Percentiles rank a stretch among this genome's conserved stretches.
phyloP scores from a whole-genome alignment of 2,113 vertebrate genomes.

The Propithecus coquereli region DNA sequence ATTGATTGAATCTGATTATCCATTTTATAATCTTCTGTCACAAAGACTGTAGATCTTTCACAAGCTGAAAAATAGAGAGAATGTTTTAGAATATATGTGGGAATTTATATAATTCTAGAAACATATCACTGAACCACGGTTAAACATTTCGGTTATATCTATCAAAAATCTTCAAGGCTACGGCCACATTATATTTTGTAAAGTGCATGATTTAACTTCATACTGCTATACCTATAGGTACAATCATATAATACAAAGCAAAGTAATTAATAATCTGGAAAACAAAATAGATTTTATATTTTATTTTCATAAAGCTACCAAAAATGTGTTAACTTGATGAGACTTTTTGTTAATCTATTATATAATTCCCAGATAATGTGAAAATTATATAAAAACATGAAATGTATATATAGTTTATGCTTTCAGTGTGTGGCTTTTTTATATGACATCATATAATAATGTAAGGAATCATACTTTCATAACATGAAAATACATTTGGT shows the following conservation, averaged over 20 bases:
- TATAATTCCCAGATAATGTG: background rate
- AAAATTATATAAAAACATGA: background rate
- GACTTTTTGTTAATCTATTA: background rate
- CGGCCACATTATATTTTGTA: background rate
- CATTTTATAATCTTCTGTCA: background rate
- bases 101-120: background rate
- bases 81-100: background rate
- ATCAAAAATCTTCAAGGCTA: background rate
- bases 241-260: background rate
- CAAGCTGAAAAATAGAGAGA: background rate
- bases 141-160: background rate
- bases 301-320: background rate
- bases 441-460: background rate
- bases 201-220: background rate
- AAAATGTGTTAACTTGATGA: background rate
- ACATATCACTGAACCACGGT: background rate
- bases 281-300: background rate
- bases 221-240: background rate
- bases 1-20: background rate
- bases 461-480: background rate
- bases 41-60: background rate
- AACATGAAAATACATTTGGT: background rate
- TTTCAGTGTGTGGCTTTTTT: background rate
- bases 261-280: background rate
- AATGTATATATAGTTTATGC: background rate